phyloP scores from a whole-genome alignment of 2,888 invertebrate species.

The Tupiocoris notatus region DNA sequence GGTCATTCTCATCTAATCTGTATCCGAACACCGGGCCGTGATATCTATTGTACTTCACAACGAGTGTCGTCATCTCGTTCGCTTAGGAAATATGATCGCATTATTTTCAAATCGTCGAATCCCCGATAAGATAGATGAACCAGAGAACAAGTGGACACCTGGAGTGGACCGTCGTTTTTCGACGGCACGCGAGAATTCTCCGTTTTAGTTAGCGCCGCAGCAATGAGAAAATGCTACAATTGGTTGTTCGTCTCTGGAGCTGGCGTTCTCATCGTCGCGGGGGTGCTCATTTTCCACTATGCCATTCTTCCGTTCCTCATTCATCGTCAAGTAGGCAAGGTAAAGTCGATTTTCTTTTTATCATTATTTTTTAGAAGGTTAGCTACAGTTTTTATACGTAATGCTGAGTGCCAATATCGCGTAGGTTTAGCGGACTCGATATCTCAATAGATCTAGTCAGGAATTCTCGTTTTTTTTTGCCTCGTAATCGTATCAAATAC shows the following conservation, averaged over 20 bases:
- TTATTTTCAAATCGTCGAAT: not conserved
- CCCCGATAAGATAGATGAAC: not conserved
- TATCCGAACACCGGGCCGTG: too few relatives aligned
- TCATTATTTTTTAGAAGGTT: too few relatives aligned
- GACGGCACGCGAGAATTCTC: not conserved
- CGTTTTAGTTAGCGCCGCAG: not conserved
- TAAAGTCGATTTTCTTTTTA: too few relatives aligned
- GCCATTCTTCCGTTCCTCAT: conserved; percentile 31
- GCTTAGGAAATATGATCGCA: not conserved
- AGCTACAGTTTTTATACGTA: too few relatives aligned
- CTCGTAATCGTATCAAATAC: too few relatives aligned
- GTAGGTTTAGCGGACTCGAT: too few relatives aligned
- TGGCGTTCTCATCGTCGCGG: conserved; percentile 17
- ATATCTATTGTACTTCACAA: too few relatives aligned
- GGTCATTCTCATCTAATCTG: too few relatives aligned
- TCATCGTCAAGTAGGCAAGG: conserved; percentile 38
- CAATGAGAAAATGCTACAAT: conserved; percentile 41
- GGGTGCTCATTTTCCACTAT: conserved; percentile 26
- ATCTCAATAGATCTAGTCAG: too few relatives aligned
- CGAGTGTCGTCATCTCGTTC: too few relatives aligned
- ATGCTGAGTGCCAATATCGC: too few relatives aligned
- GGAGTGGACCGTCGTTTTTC: not conserved
- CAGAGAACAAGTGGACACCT: not conserved
- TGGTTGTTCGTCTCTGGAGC: conserved; percentile 37
- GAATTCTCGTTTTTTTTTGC: too few relatives aligned